Evolutionary conservation across 2,888 invertebrate species (phyloP).

Genomic region (Ennomos fuscantarius): DNA sequence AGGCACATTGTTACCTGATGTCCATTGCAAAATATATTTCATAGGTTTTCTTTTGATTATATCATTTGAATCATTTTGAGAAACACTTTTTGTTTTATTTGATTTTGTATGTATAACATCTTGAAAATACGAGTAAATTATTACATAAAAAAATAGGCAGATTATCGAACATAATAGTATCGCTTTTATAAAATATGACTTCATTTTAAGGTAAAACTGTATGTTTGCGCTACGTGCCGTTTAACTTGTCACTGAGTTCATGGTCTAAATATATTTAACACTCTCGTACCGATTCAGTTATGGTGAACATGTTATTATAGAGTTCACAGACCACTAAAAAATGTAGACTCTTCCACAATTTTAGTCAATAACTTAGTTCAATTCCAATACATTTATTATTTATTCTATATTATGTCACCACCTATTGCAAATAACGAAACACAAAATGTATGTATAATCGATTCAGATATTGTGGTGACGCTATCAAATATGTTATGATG

Average conservation of each 20-base stretch:
- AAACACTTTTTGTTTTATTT: neutral
- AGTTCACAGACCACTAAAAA: too few species aligned
- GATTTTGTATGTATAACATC: constrained; percentile 17
- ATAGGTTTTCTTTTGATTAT: constrained; percentile 21
- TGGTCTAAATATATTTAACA: neutral
- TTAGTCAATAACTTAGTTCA: too few species aligned
- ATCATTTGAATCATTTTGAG: neutral
- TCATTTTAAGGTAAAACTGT: constrained; percentile 22
- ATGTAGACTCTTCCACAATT: too few species aligned
- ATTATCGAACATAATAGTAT: constrained; percentile 4
- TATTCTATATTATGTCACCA: too few species aligned
- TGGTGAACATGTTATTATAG: too few species aligned
- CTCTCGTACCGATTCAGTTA: too few species aligned
- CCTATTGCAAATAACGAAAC: too few species aligned
- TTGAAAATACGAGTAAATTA: constrained; percentile 12
- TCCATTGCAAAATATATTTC: constrained; percentile 68
- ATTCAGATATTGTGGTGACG: too few species aligned
- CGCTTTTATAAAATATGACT: constrained; percentile 14
- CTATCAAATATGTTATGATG: too few species aligned
- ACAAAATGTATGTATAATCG: too few species aligned
- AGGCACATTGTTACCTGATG: constrained; percentile 50
- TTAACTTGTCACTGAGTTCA: constrained; percentile 16
- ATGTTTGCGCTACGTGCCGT: neutral
- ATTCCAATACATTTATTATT: too few species aligned
- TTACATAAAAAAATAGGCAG: constrained; percentile 12